phyloP scores from a whole-genome alignment of 2,888 invertebrate species.

The Nebria brevicollis region DNA sequence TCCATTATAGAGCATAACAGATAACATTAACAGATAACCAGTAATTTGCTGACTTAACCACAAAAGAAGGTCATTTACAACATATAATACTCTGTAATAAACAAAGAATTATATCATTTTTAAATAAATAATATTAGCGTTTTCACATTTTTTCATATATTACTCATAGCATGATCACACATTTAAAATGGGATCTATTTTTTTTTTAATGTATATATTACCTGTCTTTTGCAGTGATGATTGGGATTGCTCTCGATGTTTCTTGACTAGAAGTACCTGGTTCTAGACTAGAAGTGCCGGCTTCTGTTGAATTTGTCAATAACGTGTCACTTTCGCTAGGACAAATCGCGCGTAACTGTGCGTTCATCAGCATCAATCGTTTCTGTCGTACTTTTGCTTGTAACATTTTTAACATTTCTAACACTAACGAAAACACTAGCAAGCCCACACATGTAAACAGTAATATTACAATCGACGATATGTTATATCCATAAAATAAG shows the following conservation, averaged over 20 bases:
- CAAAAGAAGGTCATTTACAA: conserved; percentile 57
- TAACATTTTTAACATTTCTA: conserved; percentile 68
- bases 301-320: conserved; percentile 55
- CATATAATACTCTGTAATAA: conserved; percentile 56
- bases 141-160: background rate
- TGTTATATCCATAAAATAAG: conserved; percentile 71
- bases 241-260: background rate
- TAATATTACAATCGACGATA: conserved; percentile 67
- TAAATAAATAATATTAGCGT: background rate
- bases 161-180: background rate
- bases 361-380: conserved; percentile 58
- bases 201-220: background rate
- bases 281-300: conserved; percentile 32
- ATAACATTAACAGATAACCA: conserved; percentile 77
- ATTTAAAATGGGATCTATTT: background rate
- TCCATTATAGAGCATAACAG: conserved; percentile 79
- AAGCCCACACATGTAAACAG: conserved; percentile 70
- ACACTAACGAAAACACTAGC: conserved; percentile 69
- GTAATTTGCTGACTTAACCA: conserved; percentile 63
- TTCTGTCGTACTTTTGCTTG: conserved; percentile 63
- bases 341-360: conserved; percentile 58
- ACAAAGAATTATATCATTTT: conserved; percentile 2
- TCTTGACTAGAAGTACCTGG: conserved; percentile 21
- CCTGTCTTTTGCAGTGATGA: conserved; percentile 36
- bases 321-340: conserved; percentile 63